Evolutionary conservation across 2,888 invertebrate genomes (phyloP).

Genomic region (Aleiodes testaceus): DNA sequence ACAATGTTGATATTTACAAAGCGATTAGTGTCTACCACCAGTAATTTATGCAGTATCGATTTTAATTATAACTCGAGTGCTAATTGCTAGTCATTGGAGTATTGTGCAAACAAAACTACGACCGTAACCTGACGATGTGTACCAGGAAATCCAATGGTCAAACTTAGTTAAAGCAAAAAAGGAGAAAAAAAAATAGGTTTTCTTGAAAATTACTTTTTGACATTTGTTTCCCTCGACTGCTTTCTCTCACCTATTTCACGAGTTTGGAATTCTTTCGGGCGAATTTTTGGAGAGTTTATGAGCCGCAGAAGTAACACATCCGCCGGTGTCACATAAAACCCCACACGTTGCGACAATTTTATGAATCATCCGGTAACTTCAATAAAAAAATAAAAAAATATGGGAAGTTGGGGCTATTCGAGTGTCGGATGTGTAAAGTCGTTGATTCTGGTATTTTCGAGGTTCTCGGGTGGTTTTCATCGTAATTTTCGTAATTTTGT

Average conservation of each 20-base stretch:
- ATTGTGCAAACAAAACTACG: slow-evolving; percentile 57
- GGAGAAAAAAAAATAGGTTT: background rate
- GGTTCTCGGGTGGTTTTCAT: no score
- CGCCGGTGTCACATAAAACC: background rate
- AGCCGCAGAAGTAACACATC: slow-evolving; percentile 24
- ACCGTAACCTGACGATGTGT: slow-evolving; percentile 21
- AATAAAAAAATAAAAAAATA: no score
- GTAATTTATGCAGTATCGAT: slow-evolving; percentile 61
- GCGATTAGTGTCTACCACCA: slow-evolving; percentile 33
- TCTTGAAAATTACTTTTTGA: background rate
- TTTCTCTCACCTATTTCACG: slow-evolving; percentile 2
- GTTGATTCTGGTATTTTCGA: background rate
- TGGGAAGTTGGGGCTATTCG: background rate
- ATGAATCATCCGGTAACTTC: slow-evolving; percentile 7
- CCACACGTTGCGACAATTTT: slow-evolving; percentile 9
- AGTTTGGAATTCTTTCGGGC: background rate
- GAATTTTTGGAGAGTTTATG: slow-evolving; percentile 15
- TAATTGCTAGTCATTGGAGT: slow-evolving; percentile 65
- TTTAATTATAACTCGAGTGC: slow-evolving; percentile 61
- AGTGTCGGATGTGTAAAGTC: slow-evolving; percentile 8
- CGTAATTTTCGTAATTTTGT: slow-evolving; percentile 35
- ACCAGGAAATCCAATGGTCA: slow-evolving; percentile 20
- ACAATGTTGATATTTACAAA: slow-evolving; percentile 27
- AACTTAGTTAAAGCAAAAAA: background rate
- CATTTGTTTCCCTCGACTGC: background rate